These are phyloP conservation scores for Gonatopus flavifemur DNA, from an alignment of 1,140 invertebrate species.

Conservation along the genomic window DNA sequence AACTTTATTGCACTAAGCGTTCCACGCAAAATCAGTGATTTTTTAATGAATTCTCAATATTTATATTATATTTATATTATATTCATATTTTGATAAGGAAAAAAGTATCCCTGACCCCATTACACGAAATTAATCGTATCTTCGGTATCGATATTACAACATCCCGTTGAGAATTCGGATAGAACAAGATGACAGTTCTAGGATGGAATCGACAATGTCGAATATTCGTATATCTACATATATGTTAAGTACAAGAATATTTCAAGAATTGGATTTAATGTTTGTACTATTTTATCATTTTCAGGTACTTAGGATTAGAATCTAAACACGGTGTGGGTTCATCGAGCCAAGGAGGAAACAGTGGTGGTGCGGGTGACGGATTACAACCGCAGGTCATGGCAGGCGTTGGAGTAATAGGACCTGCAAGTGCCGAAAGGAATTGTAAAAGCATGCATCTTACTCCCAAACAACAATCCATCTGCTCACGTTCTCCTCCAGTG, in stretches of 20 bases:
- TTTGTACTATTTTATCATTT: too few relatives aligned
- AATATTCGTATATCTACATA: background rate
- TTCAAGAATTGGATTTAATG: constrained; percentile 9
- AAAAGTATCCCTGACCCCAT: too few relatives aligned
- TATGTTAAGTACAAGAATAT: background rate
- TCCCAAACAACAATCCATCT: constrained; percentile 53
- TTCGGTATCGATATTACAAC: background rate
- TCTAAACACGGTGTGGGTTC: constrained; percentile 38
- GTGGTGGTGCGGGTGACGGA: constrained; percentile 5
- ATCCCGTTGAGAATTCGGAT: too few relatives aligned
- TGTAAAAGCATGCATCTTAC: constrained; percentile 55
- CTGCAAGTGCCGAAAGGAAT: constrained; percentile 52
- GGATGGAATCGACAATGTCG: too few relatives aligned
- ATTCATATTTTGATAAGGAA: too few relatives aligned
- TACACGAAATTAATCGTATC: too few relatives aligned
- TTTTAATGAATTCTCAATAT: too few relatives aligned
- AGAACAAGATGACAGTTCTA: too few relatives aligned
- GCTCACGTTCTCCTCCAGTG: constrained; percentile 51
- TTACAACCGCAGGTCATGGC: constrained; percentile 16
- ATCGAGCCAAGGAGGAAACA: constrained; percentile 28
- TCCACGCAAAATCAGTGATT: too few relatives aligned
- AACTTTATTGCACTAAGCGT: too few relatives aligned
- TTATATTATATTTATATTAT: too few relatives aligned
- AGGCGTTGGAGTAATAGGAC: constrained; percentile 47
- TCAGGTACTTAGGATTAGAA: constrained; percentile 53